phyloP scores from a whole-genome alignment of 2,888 invertebrate genomes.

The Tortricodes alternella region DNA sequence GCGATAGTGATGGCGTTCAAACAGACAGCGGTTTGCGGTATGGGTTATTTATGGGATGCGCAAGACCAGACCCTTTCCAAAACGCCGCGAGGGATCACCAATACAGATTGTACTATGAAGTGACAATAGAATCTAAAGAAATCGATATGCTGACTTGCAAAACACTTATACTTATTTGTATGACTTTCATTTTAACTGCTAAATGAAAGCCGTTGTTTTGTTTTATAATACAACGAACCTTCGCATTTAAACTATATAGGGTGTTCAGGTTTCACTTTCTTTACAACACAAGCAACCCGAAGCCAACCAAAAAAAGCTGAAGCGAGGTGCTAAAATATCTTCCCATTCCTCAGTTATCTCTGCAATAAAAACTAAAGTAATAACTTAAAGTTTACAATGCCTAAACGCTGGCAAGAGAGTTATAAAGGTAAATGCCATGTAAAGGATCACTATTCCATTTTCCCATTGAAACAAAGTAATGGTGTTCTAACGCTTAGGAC shows the following conservation, averaged over 20 bases:
- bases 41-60: background rate
- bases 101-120: background rate
- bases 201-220: background rate
- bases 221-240: too few relatives aligned
- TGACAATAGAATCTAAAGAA: conserved; percentile 4
- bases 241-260: too few relatives aligned
- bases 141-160: conserved; percentile 3
- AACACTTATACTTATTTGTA: background rate
- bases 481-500: background rate
- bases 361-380: conserved; percentile 13
- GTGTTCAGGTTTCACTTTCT: too few relatives aligned
- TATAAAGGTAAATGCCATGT: background rate
- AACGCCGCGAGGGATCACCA: background rate
- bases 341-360: conserved; percentile 2
- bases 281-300: too few relatives aligned
- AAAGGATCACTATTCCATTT: conserved; percentile 13
- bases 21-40: background rate
- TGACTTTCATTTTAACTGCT: background rate
- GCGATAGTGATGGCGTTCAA: background rate
- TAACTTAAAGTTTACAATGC: conserved; percentile 25
- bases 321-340: background rate
- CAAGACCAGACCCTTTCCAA: background rate
- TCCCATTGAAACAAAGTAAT: conserved; percentile 12
- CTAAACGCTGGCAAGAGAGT: conserved; percentile 15
- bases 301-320: background rate